Percentiles rank a stretch among this genome's conserved stretches.
Conservation (phyloP, 2,888 invertebrate species). For the Rugalucina vietnamica region DNA sequence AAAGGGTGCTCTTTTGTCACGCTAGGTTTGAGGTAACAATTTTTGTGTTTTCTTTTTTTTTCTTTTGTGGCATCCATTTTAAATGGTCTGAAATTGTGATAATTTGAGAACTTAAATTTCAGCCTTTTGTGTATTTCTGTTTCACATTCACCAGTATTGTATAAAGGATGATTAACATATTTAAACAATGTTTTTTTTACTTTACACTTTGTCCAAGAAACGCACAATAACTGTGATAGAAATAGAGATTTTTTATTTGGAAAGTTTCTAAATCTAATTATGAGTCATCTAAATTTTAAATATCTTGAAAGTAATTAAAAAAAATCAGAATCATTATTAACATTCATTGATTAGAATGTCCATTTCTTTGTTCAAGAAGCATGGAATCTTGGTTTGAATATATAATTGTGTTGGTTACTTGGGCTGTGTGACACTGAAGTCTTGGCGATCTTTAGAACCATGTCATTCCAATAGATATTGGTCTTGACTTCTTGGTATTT, state of each 20-base stretch:
- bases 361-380: not conserved
- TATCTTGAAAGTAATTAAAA: too few relatives aligned
- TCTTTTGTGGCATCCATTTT: conserved; percentile 57
- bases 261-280: not conserved
- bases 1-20: conserved; percentile 31
- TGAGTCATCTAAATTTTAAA: too few relatives aligned
- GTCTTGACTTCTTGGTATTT: too few relatives aligned
- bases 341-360: too few relatives aligned
- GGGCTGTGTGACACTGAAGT: too few relatives aligned
- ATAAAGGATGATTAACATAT: not conserved
- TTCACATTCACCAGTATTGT: conserved; percentile 45
- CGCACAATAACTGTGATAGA: not conserved
- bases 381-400: not conserved
- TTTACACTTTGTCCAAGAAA: not conserved
- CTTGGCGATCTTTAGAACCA: too few relatives aligned
- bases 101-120: conserved; percentile 51
- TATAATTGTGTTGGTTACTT: not conserved
- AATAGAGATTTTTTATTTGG: not conserved
- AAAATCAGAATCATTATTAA: too few relatives aligned
- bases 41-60: conserved; percentile 27
- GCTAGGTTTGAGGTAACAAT: conserved; percentile 57
- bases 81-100: conserved; percentile 50
- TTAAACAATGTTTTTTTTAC: not conserved
- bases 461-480: too few relatives aligned
- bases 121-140: conserved; percentile 54